Conservation (phyloP, 2,113 vertebrate genomes). For the Datnioides undecimradiatus region DNA sequence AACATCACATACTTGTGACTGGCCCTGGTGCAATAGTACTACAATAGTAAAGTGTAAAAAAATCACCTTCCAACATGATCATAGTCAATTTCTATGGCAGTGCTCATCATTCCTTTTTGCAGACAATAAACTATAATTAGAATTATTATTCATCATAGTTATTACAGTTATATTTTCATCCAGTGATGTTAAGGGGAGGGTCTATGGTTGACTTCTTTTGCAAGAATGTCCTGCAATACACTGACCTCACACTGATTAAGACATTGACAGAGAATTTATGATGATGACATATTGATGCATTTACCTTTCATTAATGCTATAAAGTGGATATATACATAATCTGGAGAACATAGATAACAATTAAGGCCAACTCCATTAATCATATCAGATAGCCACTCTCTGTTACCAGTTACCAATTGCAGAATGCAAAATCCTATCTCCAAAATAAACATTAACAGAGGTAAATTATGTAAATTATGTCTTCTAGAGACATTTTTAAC, state of each 20-base stretch:
- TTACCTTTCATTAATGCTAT: neutral
- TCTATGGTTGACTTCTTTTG: neutral
- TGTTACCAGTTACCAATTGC: no score
- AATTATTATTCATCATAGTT: neutral
- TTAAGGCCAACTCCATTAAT: neutral
- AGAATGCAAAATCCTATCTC: no score
- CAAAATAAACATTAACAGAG: neutral
- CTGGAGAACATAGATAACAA: no score
- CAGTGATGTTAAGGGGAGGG: neutral
- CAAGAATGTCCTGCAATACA: neutral
- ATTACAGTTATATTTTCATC: neutral
- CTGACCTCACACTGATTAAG: neutral
- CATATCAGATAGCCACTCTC: neutral
- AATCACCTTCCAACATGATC: no score
- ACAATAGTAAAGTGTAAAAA: no score
- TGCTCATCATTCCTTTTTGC: neutral
- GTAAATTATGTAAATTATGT: neutral
- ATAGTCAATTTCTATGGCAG: no score
- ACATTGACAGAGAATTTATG: neutral
- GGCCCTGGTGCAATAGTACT: no score
- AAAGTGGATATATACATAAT: constrained; percentile 1
- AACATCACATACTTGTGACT: no score
- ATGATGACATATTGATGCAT: neutral
- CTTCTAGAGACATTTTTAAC: neutral
- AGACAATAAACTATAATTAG: neutral